These are phyloP conservation scores for Daubentonia madagascariensis DNA, from an alignment of 2,113 vertebrate genomes.

Conservation along the genomic window DNA sequence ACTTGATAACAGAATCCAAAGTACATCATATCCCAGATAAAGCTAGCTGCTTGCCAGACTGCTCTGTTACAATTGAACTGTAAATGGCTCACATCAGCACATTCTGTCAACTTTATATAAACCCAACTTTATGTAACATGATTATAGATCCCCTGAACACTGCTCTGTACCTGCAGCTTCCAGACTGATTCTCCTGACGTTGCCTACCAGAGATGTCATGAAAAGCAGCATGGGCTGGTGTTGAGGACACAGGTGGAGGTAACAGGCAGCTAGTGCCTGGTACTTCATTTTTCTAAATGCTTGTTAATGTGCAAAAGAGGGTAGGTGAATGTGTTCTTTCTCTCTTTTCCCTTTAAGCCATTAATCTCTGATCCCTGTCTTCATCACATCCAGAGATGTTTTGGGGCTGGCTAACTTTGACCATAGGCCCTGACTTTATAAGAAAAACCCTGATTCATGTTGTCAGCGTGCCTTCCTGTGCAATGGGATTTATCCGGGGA, in stretches of 20 bases:
- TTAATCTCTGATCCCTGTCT: not conserved
- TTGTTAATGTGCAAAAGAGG: not conserved
- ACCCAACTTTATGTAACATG: slow-evolving; percentile 76
- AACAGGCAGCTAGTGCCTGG: not conserved
- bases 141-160: slow-evolving; percentile 70
- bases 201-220: slow-evolving; percentile 20
- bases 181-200: slow-evolving; percentile 47
- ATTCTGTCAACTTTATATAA: slow-evolving; percentile 80
- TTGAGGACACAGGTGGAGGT: not conserved
- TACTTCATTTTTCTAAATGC: slow-evolving; percentile 14
- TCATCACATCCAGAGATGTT: not conserved
- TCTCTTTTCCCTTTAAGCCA: not conserved
- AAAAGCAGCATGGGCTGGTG: not conserved
- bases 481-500: not conserved
- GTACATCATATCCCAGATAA: slow-evolving; percentile 78
- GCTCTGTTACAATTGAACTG: slow-evolving; percentile 80
- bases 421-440: not conserved
- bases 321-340: not conserved
- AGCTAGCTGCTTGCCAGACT: slow-evolving; percentile 76
- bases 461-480: not conserved
- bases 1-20: slow-evolving; percentile 75
- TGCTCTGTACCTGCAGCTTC: slow-evolving; percentile 65
- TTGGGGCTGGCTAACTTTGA: not conserved
- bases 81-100: slow-evolving; percentile 80
- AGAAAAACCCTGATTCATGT: not conserved